Base-by-base conservation (phyloP, 2,888 invertebrate species). In the Nasonovia ribisnigri region DNA sequence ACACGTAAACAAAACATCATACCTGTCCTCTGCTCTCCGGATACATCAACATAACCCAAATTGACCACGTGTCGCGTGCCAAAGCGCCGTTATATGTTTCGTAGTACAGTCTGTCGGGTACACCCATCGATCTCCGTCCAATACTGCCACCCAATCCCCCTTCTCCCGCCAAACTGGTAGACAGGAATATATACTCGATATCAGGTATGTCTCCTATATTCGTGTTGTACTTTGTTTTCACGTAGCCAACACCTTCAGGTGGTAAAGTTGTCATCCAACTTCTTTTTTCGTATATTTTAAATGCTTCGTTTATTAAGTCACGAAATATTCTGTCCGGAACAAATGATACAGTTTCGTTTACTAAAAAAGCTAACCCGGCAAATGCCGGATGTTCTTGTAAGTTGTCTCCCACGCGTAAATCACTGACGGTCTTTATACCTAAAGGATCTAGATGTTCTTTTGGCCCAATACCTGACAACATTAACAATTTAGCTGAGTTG, bases 401-500 rank as follows among this genome's bases (percentile, higher is more conserved):
- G 24, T 94, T 94, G 36, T 94, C 94, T 0, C 94, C 94, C 1
- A 94, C 94, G 1, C 91, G 88, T 26, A 94, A 88, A 87, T 94
- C 94, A 20, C 51, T 46, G 0, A 94, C 16, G 4, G 91, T 88
- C 2, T 88, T 88, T 51, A 97, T 97, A 24, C 96, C 96, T 87
- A 96, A 95, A 93, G 96, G 95, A 48, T 95, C 95, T 16, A 97
- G 96, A 95, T 97, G 97, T 88, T 96, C 95, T 42, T 96, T 96
- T 0, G 97, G 97, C 3, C 97, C 97, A 20, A 97, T 87, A 10
- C 97, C 97, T 20, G 97, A 97, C 54, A 97, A 95, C 96, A 96
- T 96, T 84, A 97, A 95, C 13, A 98, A 95, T 95, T 98, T 98
- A 0, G 98, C 97, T 0, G 98, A 97, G 95, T 97, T 98, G 95